These are phyloP conservation scores for Fragum sueziense DNA, from an alignment of 2,888 invertebrate species.

Conservation along the genomic window DNA sequence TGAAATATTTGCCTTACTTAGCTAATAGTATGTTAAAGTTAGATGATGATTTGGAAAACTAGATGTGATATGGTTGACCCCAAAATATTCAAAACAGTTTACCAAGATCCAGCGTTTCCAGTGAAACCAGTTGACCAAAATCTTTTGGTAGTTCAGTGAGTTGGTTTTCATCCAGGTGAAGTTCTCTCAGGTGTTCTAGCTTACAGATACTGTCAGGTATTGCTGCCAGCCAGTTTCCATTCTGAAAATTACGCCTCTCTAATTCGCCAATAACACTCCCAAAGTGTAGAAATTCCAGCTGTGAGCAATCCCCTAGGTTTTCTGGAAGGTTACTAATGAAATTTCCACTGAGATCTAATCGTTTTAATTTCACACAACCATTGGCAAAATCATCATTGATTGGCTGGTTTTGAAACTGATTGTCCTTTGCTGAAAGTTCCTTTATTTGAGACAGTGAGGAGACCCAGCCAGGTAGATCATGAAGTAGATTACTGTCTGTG, in stretches of 20 bases:
- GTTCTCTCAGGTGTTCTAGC: constrained; percentile 65
- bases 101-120: constrained; percentile 77
- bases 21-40: too few relatives aligned
- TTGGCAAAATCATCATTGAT: constrained; percentile 65
- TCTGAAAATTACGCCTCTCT: constrained; percentile 75
- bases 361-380: constrained; percentile 60
- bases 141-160: constrained; percentile 70
- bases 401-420: constrained; percentile 63
- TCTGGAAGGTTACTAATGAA: constrained; percentile 72
- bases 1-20: too few relatives aligned
- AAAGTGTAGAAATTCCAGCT: constrained; percentile 70
- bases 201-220: constrained; percentile 71
- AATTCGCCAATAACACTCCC: constrained; percentile 77
- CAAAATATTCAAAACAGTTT: too few relatives aligned
- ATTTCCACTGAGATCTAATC: constrained; percentile 73
- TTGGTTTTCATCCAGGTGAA: constrained; percentile 77
- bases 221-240: constrained; percentile 76
- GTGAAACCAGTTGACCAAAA: constrained; percentile 71
- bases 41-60: too few relatives aligned
- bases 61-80: too few relatives aligned
- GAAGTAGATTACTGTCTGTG: constrained; percentile 65
- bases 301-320: constrained; percentile 67
- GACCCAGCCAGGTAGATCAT: constrained; percentile 68
- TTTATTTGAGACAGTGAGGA: constrained; percentile 57
- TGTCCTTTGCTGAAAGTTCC: constrained; percentile 70